Evolutionary conservation across 2,888 invertebrate species (phyloP).

Genomic region (Rutpela maculata): DNA sequence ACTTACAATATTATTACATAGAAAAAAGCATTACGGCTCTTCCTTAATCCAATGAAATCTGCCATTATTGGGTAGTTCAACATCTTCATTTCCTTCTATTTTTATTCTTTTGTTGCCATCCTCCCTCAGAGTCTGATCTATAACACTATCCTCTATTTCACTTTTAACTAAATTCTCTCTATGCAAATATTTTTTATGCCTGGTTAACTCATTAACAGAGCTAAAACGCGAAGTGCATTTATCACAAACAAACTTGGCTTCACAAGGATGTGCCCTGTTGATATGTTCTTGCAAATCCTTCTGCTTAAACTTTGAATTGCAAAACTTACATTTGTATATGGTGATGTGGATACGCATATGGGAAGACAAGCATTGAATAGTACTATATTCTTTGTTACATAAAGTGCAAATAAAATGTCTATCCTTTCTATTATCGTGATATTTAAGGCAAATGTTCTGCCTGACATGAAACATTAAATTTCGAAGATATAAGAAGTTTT

Average conservation of each 20-base stretch:
- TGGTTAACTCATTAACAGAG: not conserved
- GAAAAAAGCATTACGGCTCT: not conserved
- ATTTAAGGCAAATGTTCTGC: slow-evolving; percentile 18
- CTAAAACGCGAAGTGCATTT: slow-evolving; percentile 7
- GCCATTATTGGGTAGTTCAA: not conserved
- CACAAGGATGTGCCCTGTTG: not conserved
- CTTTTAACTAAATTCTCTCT: not conserved
- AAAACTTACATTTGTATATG: slow-evolving; percentile 14
- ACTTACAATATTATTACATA: too few species aligned
- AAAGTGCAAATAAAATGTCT: not conserved
- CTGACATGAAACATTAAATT: slow-evolving; percentile 15
- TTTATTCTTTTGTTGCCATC: too few species aligned
- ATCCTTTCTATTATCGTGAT: not conserved
- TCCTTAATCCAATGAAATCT: slow-evolving; percentile 9
- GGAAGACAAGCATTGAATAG: not conserved
- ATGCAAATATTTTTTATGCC: not conserved
- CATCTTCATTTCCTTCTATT: not conserved
- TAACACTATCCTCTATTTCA: not conserved
- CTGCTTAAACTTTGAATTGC: slow-evolving; percentile 15
- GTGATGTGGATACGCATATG: slow-evolving; percentile 3
- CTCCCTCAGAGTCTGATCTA: not conserved
- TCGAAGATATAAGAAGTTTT: slow-evolving; percentile 15
- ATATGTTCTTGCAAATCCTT: slow-evolving; percentile 23
- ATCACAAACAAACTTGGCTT: not conserved
- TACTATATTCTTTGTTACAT: slow-evolving; percentile 3